Conservation (phyloP, 2,113 vertebrate species). For the Oncorhynchus clarkii region DNA sequence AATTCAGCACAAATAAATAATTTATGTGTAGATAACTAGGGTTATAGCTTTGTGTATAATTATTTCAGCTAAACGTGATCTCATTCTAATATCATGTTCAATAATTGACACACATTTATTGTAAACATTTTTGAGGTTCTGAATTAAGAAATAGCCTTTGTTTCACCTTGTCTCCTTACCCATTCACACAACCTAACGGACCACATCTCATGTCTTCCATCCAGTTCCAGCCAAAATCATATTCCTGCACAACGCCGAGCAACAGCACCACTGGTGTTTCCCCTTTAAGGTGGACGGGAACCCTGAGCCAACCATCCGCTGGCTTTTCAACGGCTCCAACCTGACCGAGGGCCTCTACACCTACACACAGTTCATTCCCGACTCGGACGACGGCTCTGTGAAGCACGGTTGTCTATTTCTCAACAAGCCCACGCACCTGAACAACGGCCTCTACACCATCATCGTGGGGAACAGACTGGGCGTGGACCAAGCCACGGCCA, state of each 20-base stretch:
- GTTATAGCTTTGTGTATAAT: neutral
- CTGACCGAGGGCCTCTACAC: conserved; percentile 65
- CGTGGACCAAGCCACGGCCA: conserved; percentile 54
- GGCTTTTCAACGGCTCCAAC: conserved; percentile 76
- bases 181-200: no score
- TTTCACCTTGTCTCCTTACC: no score
- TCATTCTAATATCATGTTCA: no score
- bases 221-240: conserved; percentile 79
- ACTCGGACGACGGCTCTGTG: conserved; percentile 74
- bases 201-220: neutral
- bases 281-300: conserved; percentile 86
- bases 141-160: no score
- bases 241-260: conserved; percentile 55
- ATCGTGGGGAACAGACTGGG: conserved; percentile 79
- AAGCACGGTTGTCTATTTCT: conserved; percentile 88
- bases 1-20: conserved; percentile 17
- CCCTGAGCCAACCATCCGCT: conserved; percentile 75
- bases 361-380: conserved; percentile 73
- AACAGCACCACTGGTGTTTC: conserved; percentile 87
- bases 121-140: no score
- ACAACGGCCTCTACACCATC: conserved; percentile 91
- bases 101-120: no score
- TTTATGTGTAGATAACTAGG: neutral
- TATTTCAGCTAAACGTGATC: no score
- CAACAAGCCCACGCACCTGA: conserved; percentile 90